These are phyloP conservation scores for Dynastes tityus DNA, from an alignment of 2,888 invertebrate species.

Conservation along the genomic window DNA sequence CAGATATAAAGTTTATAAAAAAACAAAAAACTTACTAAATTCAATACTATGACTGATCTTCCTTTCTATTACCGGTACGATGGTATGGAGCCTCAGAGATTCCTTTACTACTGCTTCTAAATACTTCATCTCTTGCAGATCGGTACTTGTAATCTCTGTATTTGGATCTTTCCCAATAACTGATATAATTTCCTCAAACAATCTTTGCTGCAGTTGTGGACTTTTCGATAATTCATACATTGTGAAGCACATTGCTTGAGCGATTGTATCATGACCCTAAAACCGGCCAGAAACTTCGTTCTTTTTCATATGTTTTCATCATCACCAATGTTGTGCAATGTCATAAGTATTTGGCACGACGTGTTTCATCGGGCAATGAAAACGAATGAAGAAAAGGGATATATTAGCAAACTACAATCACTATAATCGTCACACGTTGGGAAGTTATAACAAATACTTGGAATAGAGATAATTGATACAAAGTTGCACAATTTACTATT, in stretches of 20 bases:
- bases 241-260: constrained; percentile 54
- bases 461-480: too few relatives aligned
- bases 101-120: constrained; percentile 73
- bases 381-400: not conserved
- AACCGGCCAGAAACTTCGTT: not conserved
- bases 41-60: constrained; percentile 65
- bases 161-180: constrained; percentile 43
- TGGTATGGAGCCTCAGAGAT: constrained; percentile 71
- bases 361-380: not conserved
- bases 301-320: not conserved
- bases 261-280: constrained; percentile 59
- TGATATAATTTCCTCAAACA: constrained; percentile 52
- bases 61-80: constrained; percentile 72
- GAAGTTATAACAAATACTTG: too few relatives aligned
- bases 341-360: not conserved
- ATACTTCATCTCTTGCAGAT: constrained; percentile 73
- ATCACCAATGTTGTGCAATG: not conserved
- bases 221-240: constrained; percentile 55
- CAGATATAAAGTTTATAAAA: not conserved
- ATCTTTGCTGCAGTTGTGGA: constrained; percentile 55
- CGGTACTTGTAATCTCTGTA: constrained; percentile 60
- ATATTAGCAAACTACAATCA: too few relatives aligned
- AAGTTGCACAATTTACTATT: too few relatives aligned
- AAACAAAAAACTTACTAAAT: constrained; percentile 33
- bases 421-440: too few relatives aligned